Conservation (phyloP, 2,113 vertebrate species). For the Chiloscyllium plagiosum region DNA sequence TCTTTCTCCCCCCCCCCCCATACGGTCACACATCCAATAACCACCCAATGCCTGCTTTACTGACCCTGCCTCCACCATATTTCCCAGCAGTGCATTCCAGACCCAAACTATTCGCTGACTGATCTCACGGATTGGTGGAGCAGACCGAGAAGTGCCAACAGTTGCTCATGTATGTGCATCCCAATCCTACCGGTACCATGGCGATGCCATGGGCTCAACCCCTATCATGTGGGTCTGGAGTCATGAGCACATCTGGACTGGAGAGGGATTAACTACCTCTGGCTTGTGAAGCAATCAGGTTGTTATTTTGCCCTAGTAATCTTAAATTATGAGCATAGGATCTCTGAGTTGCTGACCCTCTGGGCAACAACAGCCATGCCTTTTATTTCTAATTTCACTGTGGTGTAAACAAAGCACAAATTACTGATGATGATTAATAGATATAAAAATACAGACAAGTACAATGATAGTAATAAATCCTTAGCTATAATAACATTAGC, state of each 20-base stretch:
- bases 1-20: no score
- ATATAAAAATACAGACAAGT: not conserved
- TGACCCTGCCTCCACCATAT: no score
- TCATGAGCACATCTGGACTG: not conserved
- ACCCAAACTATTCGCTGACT: no score
- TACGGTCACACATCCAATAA: no score
- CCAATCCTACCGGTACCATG: not conserved
- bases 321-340: not conserved
- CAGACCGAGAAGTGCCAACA: no score
- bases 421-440: not conserved
- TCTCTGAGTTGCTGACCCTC: not conserved
- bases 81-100: no score
- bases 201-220: not conserved
- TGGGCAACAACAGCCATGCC: not conserved
- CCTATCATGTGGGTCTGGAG: not conserved
- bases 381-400: not conserved
- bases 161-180: no score
- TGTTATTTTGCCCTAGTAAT: not conserved
- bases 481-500: not conserved
- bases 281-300: not conserved
- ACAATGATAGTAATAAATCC: not conserved
- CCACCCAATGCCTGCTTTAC: no score
- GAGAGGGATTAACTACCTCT: not conserved
- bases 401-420: not conserved
- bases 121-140: no score